These are phyloP conservation scores for Paraescarpia echinospica DNA, from an alignment of 1,140 invertebrate genomes.

Conservation along the genomic window DNA sequence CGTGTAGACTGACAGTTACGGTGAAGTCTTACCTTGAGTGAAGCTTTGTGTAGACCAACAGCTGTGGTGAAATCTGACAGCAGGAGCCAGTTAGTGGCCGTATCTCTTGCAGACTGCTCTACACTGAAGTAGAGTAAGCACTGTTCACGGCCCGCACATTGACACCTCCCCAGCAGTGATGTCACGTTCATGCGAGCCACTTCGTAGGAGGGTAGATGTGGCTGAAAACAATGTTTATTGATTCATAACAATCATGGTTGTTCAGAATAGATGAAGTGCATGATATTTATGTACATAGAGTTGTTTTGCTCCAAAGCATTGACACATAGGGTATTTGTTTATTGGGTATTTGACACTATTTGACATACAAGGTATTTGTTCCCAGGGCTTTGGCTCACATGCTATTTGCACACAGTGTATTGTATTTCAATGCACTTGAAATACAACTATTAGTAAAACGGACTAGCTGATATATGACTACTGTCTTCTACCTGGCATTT, in stretches of 20 bases:
- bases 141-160: neutral
- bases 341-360: too few relatives aligned
- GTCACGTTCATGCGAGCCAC: slow-evolving; percentile 8
- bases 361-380: too few relatives aligned
- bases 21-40: neutral
- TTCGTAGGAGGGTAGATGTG: neutral
- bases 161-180: neutral
- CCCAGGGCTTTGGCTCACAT: neutral
- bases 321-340: too few relatives aligned
- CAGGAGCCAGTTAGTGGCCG: slow-evolving; percentile 20
- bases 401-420: too few relatives aligned
- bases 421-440: too few relatives aligned
- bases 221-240: neutral
- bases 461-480: too few relatives aligned
- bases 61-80: slow-evolving; percentile 18
- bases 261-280: neutral
- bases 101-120: neutral
- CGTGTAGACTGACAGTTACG: too few relatives aligned
- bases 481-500: neutral
- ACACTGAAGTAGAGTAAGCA: neutral
- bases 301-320: neutral
- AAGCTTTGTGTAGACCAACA: slow-evolving; percentile 16
- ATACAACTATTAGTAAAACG: too few relatives aligned
- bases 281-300: neutral
- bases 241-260: neutral